Evolutionary conservation across 2,797 vertebrate species (phyloP).

Genomic region (Helicolenus hilgendorfi): DNA sequence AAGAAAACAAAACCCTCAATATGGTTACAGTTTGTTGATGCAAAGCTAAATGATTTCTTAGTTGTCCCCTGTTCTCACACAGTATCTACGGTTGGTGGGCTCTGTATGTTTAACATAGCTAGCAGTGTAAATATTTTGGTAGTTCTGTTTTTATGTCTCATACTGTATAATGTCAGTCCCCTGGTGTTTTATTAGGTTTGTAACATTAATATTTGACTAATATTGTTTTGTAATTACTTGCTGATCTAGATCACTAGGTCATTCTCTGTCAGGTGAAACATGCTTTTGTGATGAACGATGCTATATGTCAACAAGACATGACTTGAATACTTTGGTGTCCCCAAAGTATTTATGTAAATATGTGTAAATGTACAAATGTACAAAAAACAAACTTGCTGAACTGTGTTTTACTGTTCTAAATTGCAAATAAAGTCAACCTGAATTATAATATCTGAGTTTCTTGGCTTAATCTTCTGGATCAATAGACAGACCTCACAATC

Average conservation of each 20-base stretch:
- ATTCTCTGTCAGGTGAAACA: background rate
- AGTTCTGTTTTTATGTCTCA: no score
- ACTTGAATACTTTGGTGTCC: background rate
- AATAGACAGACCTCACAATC: background rate
- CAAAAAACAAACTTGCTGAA: background rate
- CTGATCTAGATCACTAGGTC: background rate
- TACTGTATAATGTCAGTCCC: no score
- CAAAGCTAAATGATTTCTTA: background rate
- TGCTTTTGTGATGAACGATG: background rate
- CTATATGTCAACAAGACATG: background rate
- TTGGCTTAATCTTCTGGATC: background rate
- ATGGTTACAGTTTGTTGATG: background rate
- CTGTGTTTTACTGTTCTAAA: background rate
- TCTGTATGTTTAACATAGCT: background rate
- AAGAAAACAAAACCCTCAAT: background rate
- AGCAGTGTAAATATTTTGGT: no score
- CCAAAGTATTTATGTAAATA: background rate
- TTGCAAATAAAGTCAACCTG: background rate
- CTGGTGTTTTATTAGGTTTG: background rate
- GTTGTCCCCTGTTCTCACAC: background rate
- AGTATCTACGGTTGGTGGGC: background rate
- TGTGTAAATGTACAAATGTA: background rate
- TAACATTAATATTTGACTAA: background rate
- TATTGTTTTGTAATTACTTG: background rate
- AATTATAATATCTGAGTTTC: background rate